phyloP scores from a whole-genome alignment of 2,113 vertebrate species.

The Ictalurus punctatus region DNA sequence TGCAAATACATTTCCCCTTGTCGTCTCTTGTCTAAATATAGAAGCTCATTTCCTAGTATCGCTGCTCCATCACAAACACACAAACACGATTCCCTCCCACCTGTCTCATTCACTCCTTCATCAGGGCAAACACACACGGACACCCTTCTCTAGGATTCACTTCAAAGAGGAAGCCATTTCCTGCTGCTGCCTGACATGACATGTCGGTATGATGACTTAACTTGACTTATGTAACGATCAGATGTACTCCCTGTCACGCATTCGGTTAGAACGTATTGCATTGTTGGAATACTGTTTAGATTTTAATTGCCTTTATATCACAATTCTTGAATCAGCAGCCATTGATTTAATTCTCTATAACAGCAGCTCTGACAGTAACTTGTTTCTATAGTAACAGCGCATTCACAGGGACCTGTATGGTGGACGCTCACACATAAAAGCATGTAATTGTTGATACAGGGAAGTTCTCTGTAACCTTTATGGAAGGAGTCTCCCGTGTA shows the following conservation, averaged over 20 bases:
- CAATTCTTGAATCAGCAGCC: not conserved
- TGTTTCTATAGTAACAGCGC: not conserved
- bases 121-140: slow-evolving; percentile 11
- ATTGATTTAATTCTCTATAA: not conserved
- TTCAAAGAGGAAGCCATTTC: slow-evolving; percentile 45
- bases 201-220: slow-evolving; percentile 47
- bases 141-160: slow-evolving; percentile 14
- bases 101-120: slow-evolving; percentile 59
- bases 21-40: slow-evolving; percentile 65
- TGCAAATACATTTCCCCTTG: slow-evolving; percentile 43
- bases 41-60: slow-evolving; percentile 59
- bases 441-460: not conserved
- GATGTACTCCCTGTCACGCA: not conserved
- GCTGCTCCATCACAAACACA: slow-evolving; percentile 40
- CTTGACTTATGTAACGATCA: slow-evolving; percentile 5
- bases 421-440: not conserved
- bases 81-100: slow-evolving; percentile 44
- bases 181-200: slow-evolving; percentile 34
- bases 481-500: not conserved
- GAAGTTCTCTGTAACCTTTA: not conserved
- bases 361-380: not conserved
- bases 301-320: not conserved
- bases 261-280: not conserved
- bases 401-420: not conserved
- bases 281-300: not conserved